These are phyloP conservation scores for Heliconius eleuchia DNA, from an alignment of 1,140 invertebrate species.

Conservation along the genomic window DNA sequence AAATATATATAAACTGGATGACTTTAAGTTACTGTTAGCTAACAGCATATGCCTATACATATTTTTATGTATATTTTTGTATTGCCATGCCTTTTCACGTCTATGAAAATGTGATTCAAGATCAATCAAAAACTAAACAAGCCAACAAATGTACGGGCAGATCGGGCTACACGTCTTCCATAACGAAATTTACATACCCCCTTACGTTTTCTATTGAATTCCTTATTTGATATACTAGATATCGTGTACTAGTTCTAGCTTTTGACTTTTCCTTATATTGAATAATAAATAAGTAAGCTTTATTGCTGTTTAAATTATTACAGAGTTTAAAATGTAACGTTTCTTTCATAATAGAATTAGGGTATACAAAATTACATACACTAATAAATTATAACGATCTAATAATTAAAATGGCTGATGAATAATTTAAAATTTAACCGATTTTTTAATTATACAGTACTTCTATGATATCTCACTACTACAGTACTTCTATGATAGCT, in stretches of 20 bases:
- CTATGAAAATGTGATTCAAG: constrained; percentile 40
- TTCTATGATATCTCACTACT: too few species aligned
- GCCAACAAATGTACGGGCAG: constrained; percentile 19
- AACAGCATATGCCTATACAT: neutral
- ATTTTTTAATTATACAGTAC: too few species aligned
- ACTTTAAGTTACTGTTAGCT: too few species aligned
- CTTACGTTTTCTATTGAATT: constrained; percentile 36
- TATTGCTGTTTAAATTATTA: too few species aligned
- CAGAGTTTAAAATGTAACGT: too few species aligned
- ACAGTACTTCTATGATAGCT: too few species aligned
- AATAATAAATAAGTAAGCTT: neutral
- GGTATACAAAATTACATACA: too few species aligned
- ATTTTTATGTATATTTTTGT: neutral
- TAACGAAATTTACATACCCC: constrained; percentile 40
- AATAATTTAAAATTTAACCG: too few species aligned
- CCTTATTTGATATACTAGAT: constrained; percentile 36
- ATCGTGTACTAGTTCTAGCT: constrained; percentile 13
- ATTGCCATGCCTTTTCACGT: constrained; percentile 24
- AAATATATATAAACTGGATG: too few species aligned
- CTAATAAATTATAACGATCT: too few species aligned
- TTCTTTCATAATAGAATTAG: too few species aligned
- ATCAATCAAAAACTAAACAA: constrained; percentile 36
- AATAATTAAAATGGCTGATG: too few species aligned
- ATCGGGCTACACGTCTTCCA: constrained; percentile 28
- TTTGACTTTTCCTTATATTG: constrained; percentile 11